Conservation (phyloP, 1,140 invertebrate genomes). For the Apis dorsata region DNA sequence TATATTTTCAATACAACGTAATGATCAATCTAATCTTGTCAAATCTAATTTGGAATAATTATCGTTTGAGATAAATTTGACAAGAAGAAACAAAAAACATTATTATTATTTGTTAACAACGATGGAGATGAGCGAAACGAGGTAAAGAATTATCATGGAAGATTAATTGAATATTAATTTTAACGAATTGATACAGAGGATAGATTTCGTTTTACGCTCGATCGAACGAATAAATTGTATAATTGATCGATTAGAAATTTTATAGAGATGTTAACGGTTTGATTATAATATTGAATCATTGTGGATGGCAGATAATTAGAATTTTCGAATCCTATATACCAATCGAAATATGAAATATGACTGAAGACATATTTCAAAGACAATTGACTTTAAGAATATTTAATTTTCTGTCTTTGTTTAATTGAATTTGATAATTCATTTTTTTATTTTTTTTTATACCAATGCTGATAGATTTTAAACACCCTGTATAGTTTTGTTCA, state of each 20-base stretch:
- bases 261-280: background rate
- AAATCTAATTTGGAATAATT: background rate
- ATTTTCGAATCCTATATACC: too few species aligned
- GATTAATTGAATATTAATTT: constrained; percentile 23
- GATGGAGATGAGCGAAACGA: background rate
- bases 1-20: too few species aligned
- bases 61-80: background rate
- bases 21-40: too few species aligned
- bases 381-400: too few species aligned
- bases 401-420: too few species aligned
- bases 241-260: background rate
- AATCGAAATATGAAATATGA: too few species aligned
- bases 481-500: too few species aligned
- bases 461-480: too few species aligned
- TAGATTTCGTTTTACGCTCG: background rate
- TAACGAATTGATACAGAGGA: background rate
- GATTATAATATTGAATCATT: background rate
- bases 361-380: too few species aligned
- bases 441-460: too few species aligned
- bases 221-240: background rate
- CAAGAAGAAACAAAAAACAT: background rate
- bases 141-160: background rate
- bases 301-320: background rate
- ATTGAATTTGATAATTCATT: too few species aligned
- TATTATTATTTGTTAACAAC: too few species aligned